A percentile compares a stretch with the other conserved stretches of the same genome.
Evolutionary conservation across 1,140 invertebrate genomes (phyloP).

Genomic region (Pseudomyrmex dendroicus): DNA sequence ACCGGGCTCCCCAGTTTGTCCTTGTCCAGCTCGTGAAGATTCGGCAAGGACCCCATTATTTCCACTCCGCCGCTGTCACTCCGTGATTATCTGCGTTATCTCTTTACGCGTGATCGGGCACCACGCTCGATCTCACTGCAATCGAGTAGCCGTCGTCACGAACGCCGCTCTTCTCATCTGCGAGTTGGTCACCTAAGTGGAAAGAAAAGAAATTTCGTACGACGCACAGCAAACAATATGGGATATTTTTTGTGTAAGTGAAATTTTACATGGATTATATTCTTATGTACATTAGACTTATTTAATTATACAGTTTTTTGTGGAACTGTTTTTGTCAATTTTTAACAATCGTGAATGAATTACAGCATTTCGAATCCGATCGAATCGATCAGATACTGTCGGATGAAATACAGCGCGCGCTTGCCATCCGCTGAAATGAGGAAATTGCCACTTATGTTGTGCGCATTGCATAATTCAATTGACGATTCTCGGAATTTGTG

Average conservation of each 20-base stretch:
- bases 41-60: constrained; percentile 87
- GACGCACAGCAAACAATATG: no score
- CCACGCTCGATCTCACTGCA: constrained; percentile 13
- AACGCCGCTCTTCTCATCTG: constrained; percentile 13
- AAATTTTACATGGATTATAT: background rate
- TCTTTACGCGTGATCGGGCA: constrained; percentile 10
- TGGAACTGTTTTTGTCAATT: no score
- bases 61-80: background rate
- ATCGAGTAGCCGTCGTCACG: constrained; percentile 13
- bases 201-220: background rate
- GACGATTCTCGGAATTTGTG: constrained; percentile 30
- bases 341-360: no score
- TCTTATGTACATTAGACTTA: background rate
- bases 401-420: background rate
- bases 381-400: no score
- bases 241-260: no score
- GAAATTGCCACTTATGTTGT: background rate
- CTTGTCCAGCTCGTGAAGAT: constrained; percentile 86
- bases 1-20: constrained; percentile 80
- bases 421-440: background rate
- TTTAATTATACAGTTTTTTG: background rate
- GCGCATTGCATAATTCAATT: constrained; percentile 50
- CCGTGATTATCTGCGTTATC: constrained; percentile 13
- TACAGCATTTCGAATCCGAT: no score
- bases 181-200: constrained; percentile 22